Conservation (phyloP, 2,797 vertebrate genomes). For the Smutsia temminckii region DNA sequence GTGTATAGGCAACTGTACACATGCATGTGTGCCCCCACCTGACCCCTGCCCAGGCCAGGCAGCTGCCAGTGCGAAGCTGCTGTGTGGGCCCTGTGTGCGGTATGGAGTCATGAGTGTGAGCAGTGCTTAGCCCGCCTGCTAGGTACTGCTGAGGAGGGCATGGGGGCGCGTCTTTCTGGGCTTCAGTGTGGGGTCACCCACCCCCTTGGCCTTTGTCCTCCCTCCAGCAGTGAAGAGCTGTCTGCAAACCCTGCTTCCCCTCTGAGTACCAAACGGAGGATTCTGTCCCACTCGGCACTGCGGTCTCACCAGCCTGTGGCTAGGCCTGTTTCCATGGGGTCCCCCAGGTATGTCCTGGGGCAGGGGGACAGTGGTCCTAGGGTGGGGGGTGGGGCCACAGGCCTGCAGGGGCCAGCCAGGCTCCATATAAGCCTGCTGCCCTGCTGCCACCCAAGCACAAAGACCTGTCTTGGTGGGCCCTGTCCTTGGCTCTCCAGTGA, state of each 20-base stretch:
- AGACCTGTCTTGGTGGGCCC: no score
- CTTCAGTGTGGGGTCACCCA: neutral
- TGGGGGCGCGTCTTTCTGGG: neutral
- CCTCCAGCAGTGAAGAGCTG: constrained; percentile 86
- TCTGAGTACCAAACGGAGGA: constrained; percentile 91
- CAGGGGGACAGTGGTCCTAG: neutral
- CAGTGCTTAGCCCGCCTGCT: neutral
- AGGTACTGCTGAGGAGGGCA: fast-evolving
- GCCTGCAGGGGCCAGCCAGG: neutral
- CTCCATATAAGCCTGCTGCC: fast-evolving
- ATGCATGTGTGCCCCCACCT: neutral
- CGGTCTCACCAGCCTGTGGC: constrained; percentile 97
- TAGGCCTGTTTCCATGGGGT: constrained; percentile 90
- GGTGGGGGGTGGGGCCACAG: neutral
- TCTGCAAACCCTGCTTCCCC: constrained; percentile 85
- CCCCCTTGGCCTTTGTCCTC: neutral
- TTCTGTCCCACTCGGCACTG: constrained; percentile 94
- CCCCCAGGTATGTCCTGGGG: constrained; percentile 88
- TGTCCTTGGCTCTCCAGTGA: no score
- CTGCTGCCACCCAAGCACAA: neutral
- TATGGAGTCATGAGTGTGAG: neutral
- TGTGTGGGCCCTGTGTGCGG: fast-evolving
- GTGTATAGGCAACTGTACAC: no score
- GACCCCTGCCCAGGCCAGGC: fast-evolving
- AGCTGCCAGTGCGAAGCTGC: fast-evolving